A percentile compares a stretch with the other conserved stretches of the same genome.
phyloP scores from a whole-genome alignment of 2,113 vertebrate genomes.

The Aptenodytes forsteri region DNA sequence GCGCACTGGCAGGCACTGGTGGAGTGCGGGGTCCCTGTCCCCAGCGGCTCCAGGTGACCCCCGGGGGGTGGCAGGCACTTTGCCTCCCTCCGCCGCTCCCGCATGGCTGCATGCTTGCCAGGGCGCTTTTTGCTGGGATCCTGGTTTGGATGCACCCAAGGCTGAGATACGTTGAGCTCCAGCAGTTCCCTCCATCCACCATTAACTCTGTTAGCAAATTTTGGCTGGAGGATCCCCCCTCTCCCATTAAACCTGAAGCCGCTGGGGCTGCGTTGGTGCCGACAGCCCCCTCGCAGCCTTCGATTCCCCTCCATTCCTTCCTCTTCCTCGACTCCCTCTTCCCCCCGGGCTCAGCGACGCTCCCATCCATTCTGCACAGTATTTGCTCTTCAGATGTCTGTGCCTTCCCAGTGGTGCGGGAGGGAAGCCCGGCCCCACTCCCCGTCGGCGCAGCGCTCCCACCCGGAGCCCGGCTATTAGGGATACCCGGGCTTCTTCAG shows the following conservation, averaged over 20 bases:
- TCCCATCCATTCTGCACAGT: not conserved
- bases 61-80: not conserved
- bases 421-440: not conserved
- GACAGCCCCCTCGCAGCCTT: not conserved
- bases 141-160: not conserved
- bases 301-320: not conserved
- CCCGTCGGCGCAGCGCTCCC: not conserved
- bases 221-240: not conserved
- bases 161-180: not conserved
- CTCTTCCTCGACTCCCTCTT: not conserved
- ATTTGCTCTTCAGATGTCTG: not conserved
- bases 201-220: not conserved
- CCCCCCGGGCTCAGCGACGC: not conserved
- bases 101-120: rapidly evolving
- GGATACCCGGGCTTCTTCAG: constrained; percentile 23
- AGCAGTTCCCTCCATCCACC: not conserved
- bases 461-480: not conserved
- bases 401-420: not conserved
- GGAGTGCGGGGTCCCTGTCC: rapidly evolving
- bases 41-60: not conserved
- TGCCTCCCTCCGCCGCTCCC: rapidly evolving
- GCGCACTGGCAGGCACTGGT: not conserved
- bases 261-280: not conserved
- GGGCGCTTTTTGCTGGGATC: not conserved
- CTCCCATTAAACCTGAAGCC: not conserved